Evolutionary conservation across 2,888 invertebrate genomes (phyloP).

Genomic region (Pachliopta kotzebuea): DNA sequence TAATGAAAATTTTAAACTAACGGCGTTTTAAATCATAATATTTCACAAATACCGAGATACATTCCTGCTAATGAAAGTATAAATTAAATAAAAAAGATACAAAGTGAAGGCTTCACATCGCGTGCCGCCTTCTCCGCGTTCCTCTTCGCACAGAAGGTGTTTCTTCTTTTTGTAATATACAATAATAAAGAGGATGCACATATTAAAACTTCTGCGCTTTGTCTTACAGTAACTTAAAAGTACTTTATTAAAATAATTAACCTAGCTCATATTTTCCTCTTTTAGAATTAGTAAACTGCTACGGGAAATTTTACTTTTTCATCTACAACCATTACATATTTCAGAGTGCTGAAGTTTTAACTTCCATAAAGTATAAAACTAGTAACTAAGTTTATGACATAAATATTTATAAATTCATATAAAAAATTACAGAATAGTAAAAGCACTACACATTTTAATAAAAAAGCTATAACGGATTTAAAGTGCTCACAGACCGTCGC

Average conservation of each 20-base stretch:
- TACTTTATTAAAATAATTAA: too few relatives aligned
- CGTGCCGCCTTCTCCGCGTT: conserved; percentile 59
- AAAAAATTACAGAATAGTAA: too few relatives aligned
- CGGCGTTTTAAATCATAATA: conserved; percentile 29
- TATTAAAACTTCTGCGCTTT: conserved; percentile 55
- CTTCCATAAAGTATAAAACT: too few relatives aligned
- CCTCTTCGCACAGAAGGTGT: conserved; percentile 63
- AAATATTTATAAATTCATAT: too few relatives aligned
- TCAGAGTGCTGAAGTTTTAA: not conserved
- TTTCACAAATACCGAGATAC: conserved; percentile 32
- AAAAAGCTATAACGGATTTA: too few relatives aligned
- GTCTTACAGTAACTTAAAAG: not conserved
- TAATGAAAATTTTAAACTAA: not conserved
- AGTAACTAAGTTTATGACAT: not conserved
- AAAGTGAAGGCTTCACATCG: conserved; percentile 44
- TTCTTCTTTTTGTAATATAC: conserved; percentile 50
- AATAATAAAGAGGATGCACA: conserved; percentile 55
- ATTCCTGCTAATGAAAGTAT: conserved; percentile 38
- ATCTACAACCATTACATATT: not conserved
- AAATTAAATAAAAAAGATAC: conserved; percentile 36
- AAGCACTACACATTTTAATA: too few relatives aligned
- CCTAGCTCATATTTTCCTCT: not conserved
- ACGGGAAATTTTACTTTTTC: not conserved
- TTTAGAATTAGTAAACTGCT: not conserved
- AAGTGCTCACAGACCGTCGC: not conserved